These are phyloP conservation scores for Limanda limanda DNA, from an alignment of 2,113 vertebrate species.

Conservation along the genomic window DNA sequence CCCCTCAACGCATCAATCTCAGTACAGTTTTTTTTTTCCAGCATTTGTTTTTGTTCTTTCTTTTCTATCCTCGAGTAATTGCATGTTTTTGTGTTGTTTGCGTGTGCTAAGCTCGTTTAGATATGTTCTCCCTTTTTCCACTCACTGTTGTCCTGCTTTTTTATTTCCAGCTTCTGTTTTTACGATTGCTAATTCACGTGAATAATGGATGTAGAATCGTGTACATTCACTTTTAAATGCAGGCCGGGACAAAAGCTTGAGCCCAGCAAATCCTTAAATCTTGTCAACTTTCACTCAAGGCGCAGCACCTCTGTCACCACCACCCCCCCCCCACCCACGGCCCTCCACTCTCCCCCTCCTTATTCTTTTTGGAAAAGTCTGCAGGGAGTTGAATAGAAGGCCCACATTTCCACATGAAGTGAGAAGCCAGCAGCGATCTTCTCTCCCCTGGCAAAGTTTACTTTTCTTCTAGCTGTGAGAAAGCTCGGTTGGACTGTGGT, in stretches of 20 bases:
- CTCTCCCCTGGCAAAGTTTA: slow-evolving; percentile 73
- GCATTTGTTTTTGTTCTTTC: slow-evolving; percentile 25
- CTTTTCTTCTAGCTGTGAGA: slow-evolving; percentile 82
- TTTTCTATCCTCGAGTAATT: slow-evolving; percentile 23
- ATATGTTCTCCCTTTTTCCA: slow-evolving; percentile 20
- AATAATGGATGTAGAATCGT: slow-evolving; percentile 48
- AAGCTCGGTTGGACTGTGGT: slow-evolving; percentile 71
- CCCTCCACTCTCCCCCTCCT: slow-evolving; percentile 41
- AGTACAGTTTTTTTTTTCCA: slow-evolving; percentile 39
- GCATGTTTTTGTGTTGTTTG: slow-evolving; percentile 46
- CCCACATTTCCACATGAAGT: slow-evolving; percentile 80
- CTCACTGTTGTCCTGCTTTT: not conserved
- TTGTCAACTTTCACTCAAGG: slow-evolving; percentile 73
- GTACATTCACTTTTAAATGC: slow-evolving; percentile 56
- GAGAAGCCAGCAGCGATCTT: slow-evolving; percentile 70
- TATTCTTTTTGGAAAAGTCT: slow-evolving; percentile 64
- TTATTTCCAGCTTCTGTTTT: not conserved
- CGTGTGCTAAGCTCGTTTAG: slow-evolving; percentile 29
- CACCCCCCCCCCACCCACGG: slow-evolving; percentile 15
- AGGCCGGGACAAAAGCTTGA: slow-evolving; percentile 64
- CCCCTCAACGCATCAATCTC: slow-evolving; percentile 63
- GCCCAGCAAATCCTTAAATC: slow-evolving; percentile 77
- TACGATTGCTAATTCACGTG: slow-evolving; percentile 53
- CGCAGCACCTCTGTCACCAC: slow-evolving; percentile 9
- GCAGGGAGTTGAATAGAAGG: slow-evolving; percentile 74